Evolutionary conservation across 2,797 vertebrate species (phyloP).

Genomic region (Oreonectes daqikongensis): DNA sequence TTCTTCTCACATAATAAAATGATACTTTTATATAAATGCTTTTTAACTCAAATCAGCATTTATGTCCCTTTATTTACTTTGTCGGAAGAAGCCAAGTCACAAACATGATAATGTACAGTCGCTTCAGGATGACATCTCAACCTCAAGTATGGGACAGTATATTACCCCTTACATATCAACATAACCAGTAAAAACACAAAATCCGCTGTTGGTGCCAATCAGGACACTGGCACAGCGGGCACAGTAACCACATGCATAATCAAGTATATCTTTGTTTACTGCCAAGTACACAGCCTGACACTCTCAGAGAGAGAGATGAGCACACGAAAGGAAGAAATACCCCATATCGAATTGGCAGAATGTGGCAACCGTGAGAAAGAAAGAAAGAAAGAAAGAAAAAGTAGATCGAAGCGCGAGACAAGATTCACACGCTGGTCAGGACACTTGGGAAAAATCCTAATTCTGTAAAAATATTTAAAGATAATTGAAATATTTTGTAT

Average conservation of each 20-base stretch:
- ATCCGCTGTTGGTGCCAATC: constrained; percentile 22
- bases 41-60: no score
- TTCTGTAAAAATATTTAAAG: neutral
- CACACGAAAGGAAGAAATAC: constrained; percentile 40
- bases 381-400: constrained; percentile 36
- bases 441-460: neutral
- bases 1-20: neutral
- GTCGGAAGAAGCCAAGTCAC: neutral
- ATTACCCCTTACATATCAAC: neutral
- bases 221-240: constrained; percentile 40
- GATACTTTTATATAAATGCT: no score
- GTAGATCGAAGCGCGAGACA: constrained; percentile 19
- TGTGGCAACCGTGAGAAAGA: constrained; percentile 38
- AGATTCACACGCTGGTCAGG: constrained; percentile 47
- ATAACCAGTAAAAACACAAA: constrained; percentile 22
- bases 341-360: constrained; percentile 49
- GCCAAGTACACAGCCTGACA: constrained; percentile 38
- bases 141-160: neutral
- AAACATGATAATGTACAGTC: neutral
- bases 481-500: no score
- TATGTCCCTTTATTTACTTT: neutral
- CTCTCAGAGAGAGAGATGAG: constrained; percentile 40
- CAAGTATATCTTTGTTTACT: constrained; percentile 42
- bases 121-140: neutral
- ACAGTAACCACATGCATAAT: constrained; percentile 39